phyloP scores from a whole-genome alignment of 2,113 vertebrate species.

The Myrmecophaga tridactyla region DNA sequence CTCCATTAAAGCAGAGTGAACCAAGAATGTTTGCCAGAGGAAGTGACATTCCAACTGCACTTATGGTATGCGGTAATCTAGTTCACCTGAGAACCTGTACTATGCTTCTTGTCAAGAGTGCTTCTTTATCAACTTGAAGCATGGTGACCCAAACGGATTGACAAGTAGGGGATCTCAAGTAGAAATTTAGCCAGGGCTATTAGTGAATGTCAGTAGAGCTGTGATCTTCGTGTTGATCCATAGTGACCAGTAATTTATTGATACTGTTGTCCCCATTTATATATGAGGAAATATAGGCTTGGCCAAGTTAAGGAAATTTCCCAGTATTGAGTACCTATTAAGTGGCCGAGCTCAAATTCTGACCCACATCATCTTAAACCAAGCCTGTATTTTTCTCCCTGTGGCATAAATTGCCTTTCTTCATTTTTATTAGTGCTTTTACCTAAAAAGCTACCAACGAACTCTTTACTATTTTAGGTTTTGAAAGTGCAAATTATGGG shows the following conservation, averaged over 20 bases:
- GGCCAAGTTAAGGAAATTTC: neutral
- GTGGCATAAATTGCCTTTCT: neutral
- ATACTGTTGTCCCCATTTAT: neutral
- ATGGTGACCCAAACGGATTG: neutral
- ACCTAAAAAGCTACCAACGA: neutral
- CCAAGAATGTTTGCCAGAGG: neutral
- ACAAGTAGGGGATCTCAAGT: neutral
- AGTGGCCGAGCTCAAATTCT: neutral
- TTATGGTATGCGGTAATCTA: neutral
- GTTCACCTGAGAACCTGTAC: neutral
- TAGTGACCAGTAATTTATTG: neutral
- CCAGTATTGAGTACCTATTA: too few relatives aligned
- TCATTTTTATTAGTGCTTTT: neutral
- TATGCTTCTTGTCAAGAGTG: neutral
- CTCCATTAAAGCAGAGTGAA: neutral
- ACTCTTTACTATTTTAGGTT: neutral
- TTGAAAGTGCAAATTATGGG: neutral
- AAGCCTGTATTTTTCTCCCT: neutral
- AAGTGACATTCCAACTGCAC: neutral
- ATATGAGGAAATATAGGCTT: neutral
- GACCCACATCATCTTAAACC: neutral
- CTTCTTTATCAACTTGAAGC: neutral
- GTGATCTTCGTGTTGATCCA: neutral
- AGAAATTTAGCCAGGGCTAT: neutral
- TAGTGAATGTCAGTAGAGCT: neutral